Evolutionary conservation across 37 sponge, comb jelly and placozoan genomes (phyloP).

Genomic region (Oopsacas minuta): DNA sequence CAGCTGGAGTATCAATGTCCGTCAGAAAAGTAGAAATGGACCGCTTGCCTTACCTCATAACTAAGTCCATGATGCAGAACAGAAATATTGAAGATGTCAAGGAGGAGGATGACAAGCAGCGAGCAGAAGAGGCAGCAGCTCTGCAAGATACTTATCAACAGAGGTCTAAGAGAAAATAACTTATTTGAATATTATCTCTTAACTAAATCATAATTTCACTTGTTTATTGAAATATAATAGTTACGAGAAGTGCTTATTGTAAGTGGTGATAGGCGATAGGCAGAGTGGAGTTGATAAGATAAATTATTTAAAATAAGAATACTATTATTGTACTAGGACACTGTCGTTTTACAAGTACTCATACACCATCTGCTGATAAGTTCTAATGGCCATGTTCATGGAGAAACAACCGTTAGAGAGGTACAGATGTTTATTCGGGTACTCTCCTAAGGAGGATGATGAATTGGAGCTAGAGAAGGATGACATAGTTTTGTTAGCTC

Average conservation of each 20-base stretch:
- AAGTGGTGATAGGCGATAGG: not conserved
- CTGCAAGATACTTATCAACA: not conserved
- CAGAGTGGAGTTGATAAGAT: too few species aligned
- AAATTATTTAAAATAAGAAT: too few species aligned
- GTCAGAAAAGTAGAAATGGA: constrained; percentile 44
- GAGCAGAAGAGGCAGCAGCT: not conserved
- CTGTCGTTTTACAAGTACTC: too few species aligned
- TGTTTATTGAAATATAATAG: not conserved
- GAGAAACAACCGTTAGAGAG: not conserved
- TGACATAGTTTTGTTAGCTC: not conserved
- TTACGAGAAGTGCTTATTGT: not conserved
- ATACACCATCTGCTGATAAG: too few species aligned
- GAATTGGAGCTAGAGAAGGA: not conserved
- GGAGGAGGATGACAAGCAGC: not conserved
- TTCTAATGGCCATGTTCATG: not conserved
- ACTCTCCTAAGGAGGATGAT: not conserved
- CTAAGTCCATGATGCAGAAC: constrained; percentile 10
- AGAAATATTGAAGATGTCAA: not conserved
- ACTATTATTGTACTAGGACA: too few species aligned
- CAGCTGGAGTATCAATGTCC: constrained; percentile 71
- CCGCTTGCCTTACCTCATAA: constrained; percentile 1
- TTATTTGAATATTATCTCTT: too few species aligned
- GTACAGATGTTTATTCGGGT: not conserved
- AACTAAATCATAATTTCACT: too few species aligned
- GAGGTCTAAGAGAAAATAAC: not conserved